Base-by-base conservation (phyloP, 2,113 vertebrate genomes). In the Antigone vipio region DNA sequence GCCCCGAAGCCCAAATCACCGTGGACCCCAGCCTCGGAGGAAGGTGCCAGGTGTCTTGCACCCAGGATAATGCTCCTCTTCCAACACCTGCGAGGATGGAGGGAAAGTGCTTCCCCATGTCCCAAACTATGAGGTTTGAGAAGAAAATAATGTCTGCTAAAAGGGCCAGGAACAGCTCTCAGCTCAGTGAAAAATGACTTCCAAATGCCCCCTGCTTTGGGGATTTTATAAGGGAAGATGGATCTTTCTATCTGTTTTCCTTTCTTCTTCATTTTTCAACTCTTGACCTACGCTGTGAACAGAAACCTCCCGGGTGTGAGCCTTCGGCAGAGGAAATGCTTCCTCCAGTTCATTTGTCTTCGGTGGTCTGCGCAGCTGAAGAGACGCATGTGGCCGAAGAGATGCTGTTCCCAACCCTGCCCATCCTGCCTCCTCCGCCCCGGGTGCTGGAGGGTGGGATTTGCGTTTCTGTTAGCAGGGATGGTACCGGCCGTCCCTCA, bases 281-380 rank as follows among this genome's bases (percentile, higher is more conserved):
- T 95, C 95, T 11, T 96, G 94, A 97, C 96, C 96, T 93, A 17
- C 11, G 2, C 78, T 30, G 86, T 45, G 94, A 95, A 34, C 59
- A 62, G 90, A 71, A 90, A 72, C 92, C 95, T 94, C 44, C 67
- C 0, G 32, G 74, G 80, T 69, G 68, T 9, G 66, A 91, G 85
- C 78, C 89, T 44, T 56, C 8, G 1, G 84, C 82, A 71, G 85
- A 95, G 95, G 97, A 97, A 97, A 89, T 3, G 35, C 64, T 96
- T 95, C 95, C 93, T 88, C 80, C 81, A 82, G 78, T 47, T 73
- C 91, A 77, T 96, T 85, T 89, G 79, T 96, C 95, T 95, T 82
- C 6, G 0, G 5, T 27, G 60, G 32, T 66, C 79, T 56, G 83
- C 0, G 21, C 90, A 89, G 92, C 89, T 94, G 93, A 93, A 56